Base-by-base conservation (phyloP, 2,888 invertebrate genomes). In the Synergus laeviventris region DNA sequence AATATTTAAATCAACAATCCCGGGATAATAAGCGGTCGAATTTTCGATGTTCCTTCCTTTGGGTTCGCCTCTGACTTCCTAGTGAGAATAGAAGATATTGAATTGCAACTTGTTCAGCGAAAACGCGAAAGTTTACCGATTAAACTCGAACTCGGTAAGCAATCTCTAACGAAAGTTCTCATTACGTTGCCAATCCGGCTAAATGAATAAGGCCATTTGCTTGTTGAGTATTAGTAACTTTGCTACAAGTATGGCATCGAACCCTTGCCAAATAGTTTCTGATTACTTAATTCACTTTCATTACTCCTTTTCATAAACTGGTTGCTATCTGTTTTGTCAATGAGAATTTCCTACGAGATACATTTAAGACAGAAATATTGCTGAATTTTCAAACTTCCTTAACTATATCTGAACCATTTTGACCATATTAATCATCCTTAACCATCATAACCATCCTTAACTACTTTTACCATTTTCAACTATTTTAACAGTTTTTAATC, bases 131-230 rank as follows among this genome's bases (percentile, higher is more conserved):
- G 39, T 62, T 62, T 38, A 5, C n/a, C 39, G 62, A 62, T 62
- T 62, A 62, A 62, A 62, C 62, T 62, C 39, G 9, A 62, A 62
- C 62, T 62, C 62, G n/a, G 62, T 36, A 39, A 62, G 62, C 18
- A 62, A 62, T 62, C 62, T 62, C 18, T 8, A 62, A n/a, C 18
- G 38, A 62, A 62, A 18, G 38, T 62, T 62, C 62, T n/a, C 38
- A 38, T 12, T 12, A 39, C 18, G 62, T 62, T 62, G 62, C 62
- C 62, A 62, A 62, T 62, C 62, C 39, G 11, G n/a, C 21, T 62
- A 36, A 62, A 62, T 62, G 18, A 18, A 38, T 9, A 12, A 38
- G 62, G 62, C 62, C 62, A 62, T 62, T 62, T 62, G 39, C 62
- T 62, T 39, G 39, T 62, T 39, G 62, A 62, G 62, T 18, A 62